Conservation (phyloP, 2,888 invertebrate species). For the Coleophora flavipennella region DNA sequence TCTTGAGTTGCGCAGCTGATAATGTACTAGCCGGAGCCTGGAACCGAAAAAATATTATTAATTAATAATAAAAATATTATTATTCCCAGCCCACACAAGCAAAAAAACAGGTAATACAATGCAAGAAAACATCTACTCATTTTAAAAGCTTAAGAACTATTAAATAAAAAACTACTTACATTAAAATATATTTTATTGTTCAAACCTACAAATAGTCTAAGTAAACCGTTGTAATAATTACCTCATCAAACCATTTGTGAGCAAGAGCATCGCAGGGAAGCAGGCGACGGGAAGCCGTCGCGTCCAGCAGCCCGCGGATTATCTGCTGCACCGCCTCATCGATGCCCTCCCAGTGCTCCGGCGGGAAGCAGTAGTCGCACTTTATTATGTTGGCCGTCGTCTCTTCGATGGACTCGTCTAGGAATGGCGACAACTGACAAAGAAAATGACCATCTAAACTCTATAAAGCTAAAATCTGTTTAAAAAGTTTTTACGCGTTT, state of each 20-base stretch:
- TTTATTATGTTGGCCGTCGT: slow-evolving; percentile 87
- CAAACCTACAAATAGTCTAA: no score
- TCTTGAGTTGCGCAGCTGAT: slow-evolving; percentile 51
- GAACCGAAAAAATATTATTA: not conserved
- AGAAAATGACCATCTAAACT: not conserved
- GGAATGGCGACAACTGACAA: slow-evolving; percentile 84
- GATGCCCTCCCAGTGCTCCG: slow-evolving; percentile 81
- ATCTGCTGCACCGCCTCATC: slow-evolving; percentile 79
- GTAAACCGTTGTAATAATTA: slow-evolving; percentile 17
- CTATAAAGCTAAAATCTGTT: no score
- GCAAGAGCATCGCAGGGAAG: slow-evolving; percentile 40
- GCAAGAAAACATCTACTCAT: no score
- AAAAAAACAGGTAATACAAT: no score
- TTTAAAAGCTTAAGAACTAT: no score
- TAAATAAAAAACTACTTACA: no score
- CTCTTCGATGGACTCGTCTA: slow-evolving; percentile 87
- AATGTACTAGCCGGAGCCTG: slow-evolving; percentile 46
- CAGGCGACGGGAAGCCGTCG: slow-evolving; percentile 51
- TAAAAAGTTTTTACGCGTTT: no score
- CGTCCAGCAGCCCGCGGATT: slow-evolving; percentile 75
- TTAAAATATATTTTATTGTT: no score
- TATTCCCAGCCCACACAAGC: no score
- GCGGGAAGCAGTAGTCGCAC: slow-evolving; percentile 87
- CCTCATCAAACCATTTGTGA: slow-evolving; percentile 57
- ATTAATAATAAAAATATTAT: no score